Conservation (phyloP, 1,140 invertebrate species). For the Aphis gossypii region DNA sequence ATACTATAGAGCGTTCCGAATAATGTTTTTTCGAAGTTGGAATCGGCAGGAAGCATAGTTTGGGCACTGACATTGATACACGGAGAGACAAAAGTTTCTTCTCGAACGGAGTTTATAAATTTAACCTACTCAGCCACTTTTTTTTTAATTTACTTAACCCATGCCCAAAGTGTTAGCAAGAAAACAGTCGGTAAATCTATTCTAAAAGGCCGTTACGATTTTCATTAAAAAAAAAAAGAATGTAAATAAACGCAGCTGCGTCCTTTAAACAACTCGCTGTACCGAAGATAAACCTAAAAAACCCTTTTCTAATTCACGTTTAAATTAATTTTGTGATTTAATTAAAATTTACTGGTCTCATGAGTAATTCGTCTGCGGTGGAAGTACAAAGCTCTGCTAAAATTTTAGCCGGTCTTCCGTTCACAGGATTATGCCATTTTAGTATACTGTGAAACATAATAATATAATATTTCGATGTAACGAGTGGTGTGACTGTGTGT, state of each 20-base stretch:
- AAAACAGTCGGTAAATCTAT: neutral
- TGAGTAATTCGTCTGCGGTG: neutral
- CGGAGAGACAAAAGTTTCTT: neutral
- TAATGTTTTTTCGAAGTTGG: neutral
- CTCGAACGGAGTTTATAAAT: neutral
- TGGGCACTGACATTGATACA: neutral
- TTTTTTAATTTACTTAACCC: neutral
- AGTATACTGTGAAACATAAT: neutral
- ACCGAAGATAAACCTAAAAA: neutral
- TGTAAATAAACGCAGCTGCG: neutral
- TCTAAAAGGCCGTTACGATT: neutral
- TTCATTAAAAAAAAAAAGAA: neutral
- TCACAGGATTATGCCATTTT: neutral
- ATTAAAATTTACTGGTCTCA: constrained; percentile 29
- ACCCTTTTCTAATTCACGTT: neutral
- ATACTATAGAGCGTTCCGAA: neutral
- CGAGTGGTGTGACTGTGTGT: neutral
- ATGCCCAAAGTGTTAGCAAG: neutral
- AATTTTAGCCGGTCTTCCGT: no score
- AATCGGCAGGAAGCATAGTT: neutral
- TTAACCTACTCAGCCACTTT: neutral
- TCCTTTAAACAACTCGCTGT: neutral
- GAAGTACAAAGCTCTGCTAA: neutral
- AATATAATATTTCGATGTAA: neutral
- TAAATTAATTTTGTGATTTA: constrained; percentile 21